Conservation (phyloP, 1,140 invertebrate species). For the Oreohelix idahoensis region DNA sequence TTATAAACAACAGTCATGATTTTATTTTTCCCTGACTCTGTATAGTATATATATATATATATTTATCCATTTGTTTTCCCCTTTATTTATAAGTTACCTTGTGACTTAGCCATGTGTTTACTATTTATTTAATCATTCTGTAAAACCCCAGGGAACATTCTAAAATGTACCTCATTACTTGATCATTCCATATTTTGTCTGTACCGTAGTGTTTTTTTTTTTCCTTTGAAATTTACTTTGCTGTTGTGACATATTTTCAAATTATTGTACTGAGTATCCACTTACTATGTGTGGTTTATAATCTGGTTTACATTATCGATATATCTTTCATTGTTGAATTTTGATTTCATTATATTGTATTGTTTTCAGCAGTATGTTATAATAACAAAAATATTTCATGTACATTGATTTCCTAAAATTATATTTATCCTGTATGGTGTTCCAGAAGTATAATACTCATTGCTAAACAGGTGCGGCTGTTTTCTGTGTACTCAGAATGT, state of each 20-base stretch:
- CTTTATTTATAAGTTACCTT: no score
- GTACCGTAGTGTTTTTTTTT: neutral
- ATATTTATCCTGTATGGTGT: neutral
- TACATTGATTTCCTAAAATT: neutral
- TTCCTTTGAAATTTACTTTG: neutral
- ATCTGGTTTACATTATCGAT: neutral
- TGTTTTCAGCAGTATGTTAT: neutral
- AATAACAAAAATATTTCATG: neutral
- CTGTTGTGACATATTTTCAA: neutral
- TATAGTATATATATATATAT: no score
- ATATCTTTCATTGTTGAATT: neutral
- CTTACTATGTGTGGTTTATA: neutral
- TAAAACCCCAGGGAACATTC: neutral
- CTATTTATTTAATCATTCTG: neutral
- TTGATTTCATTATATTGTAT: neutral
- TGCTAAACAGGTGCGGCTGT: neutral
- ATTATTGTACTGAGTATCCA: neutral
- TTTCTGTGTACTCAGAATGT: no score
- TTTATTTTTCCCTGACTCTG: no score
- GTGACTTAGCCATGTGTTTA: neutral
- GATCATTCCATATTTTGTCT: neutral
- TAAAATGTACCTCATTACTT: neutral
- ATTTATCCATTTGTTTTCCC: no score
- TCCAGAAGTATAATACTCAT: conserved; percentile 14
- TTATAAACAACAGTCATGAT: no score